Percentiles rank a stretch among this genome's conserved stretches.
These are phyloP conservation scores for Rhingia rostrata DNA, from an alignment of 2,888 invertebrate species.

Conservation along the genomic window DNA sequence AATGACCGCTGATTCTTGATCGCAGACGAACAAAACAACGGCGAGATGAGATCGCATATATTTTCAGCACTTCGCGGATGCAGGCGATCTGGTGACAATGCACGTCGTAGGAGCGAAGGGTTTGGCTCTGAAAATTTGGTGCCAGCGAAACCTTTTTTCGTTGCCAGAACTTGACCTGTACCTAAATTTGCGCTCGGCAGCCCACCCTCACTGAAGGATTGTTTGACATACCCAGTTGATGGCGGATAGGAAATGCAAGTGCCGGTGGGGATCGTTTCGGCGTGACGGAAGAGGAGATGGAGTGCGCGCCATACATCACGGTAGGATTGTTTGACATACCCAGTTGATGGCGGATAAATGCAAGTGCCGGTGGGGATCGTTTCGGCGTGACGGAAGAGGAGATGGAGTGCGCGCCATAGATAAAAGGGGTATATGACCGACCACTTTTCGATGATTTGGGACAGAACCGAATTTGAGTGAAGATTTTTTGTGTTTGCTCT, in stretches of 20 bases:
- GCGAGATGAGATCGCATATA: slow-evolving; percentile 91
- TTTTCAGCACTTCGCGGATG: slow-evolving; percentile 95
- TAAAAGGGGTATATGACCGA: slow-evolving; percentile 97
- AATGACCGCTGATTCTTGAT: slow-evolving; percentile 80
- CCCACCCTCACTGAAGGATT: slow-evolving; percentile 89
- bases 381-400: no score
- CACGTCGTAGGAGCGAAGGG: slow-evolving; percentile 93
- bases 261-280: slow-evolving; percentile 92
- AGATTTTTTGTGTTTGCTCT: slow-evolving; percentile 78
- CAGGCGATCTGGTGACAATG: slow-evolving; percentile 94
- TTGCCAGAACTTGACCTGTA: slow-evolving; percentile 63
- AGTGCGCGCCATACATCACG: slow-evolving; percentile 99
- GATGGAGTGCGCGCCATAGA: slow-evolving; percentile 97
- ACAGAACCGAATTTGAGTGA: slow-evolving; percentile 84
- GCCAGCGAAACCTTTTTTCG: slow-evolving; percentile 88
- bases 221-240: slow-evolving; percentile 91
- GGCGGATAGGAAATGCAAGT: slow-evolving; percentile 89
- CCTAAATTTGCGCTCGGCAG: slow-evolving; percentile 73
- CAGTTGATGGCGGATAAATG: no score
- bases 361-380: no score
- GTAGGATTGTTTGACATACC: slow-evolving; percentile 92
- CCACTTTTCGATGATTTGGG: slow-evolving; percentile 92
- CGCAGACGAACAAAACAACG: slow-evolving; percentile 87
- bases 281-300: slow-evolving; percentile 94
- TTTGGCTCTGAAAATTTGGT: slow-evolving; percentile 94